Base-by-base conservation (phyloP, 1,140 invertebrate species). In the Zaprionus ghesquierei region DNA sequence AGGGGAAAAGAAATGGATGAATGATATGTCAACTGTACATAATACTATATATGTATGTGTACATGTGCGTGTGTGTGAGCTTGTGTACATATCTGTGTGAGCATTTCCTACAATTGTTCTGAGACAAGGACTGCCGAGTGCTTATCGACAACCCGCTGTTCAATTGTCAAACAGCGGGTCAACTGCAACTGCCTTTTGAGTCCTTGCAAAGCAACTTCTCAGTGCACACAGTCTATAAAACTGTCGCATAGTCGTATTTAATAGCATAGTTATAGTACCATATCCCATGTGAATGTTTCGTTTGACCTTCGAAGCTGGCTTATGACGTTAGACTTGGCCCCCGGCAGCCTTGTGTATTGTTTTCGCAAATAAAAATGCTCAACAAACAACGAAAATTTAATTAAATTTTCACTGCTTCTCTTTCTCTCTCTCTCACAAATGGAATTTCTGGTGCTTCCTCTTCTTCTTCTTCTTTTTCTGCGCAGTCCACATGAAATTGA, bases 381-480 rank as follows among this genome's bases (percentile, higher is more conserved):
- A 44, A 35, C 10, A 65, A 53, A 51, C 38, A 49, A 51, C 35
- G 41, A 31, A 41, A 65, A 69, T 81, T 75, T 86, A 85, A 85
- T 86, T 86, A 81, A 85, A 66, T 74, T 80, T 58, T 35, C 13
- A 41, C 35, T 41, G 35, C 15, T 41, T 5, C n/a, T 15, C n/a
- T 15, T 38, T 15, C n/a, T 15, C 35, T 15, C 6, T 8, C n/a
- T 41, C n/a, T 2, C n/a, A 15, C 35, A 4, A 15, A 8, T 41
- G n/a, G 35, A 41, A 41, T 41, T 41, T 15, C 56, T 41, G 25
- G 62, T 60, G 15, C 35, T 20, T 41, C 23, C n/a, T n/a, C n/a
- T n/a, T n/a, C n/a, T n/a, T n/a, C n/a, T n/a, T n/a, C n/a, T n/a
- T n/a, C n/a, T n/a, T n/a, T n/a, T 59, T 44, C 44, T 59, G 35